Base-by-base conservation (phyloP, 2,888 invertebrate species). In the Cybosia mesomella region DNA sequence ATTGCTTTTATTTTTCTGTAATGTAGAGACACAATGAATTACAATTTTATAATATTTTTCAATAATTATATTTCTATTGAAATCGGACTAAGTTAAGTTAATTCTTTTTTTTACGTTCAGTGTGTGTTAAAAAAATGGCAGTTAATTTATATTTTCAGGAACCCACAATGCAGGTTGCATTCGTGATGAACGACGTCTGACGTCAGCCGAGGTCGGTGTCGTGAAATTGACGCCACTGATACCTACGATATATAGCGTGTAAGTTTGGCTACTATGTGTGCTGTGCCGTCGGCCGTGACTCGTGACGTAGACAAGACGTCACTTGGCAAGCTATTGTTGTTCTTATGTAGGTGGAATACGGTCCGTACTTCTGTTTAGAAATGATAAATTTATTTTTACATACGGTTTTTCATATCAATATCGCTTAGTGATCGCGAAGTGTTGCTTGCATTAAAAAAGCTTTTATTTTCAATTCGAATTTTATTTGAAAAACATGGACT, bases 141-240 rank as follows among this genome's bases (percentile, higher is more conserved):
- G 36, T 22, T 9, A 13, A n/a, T n/a, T 24, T n/a, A 32, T 36
- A 9, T 65, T 66, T 58, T 0, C 87, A 94, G 94, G 93, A 92
- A 87, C 89, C 93, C 92, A 93, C 94, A 91, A 95, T 95, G 95
- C 94, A 88, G 73, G 92, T 95, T 82, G 95, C 94, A 92, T 94
- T 95, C 83, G 95, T 95, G 94, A 89, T 95, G 94, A 90, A 95
- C 85, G 93, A 90, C 91, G 94, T 95, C 77, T 95, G 91, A 94
- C 89, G 89, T 90, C 87, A 85, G 70, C 73, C 76, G 74, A 70
- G 66, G 69, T 72, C 74, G 71, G 81, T 87, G 87, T 81, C 86
- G 87, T 88, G 83, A 83, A 67, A 62, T 66, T 67, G 64, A 64
- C 71, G 72, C 66, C 64, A 59, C 43, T 61, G 34, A 68, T 59